phyloP scores from a whole-genome alignment of 2,888 invertebrate species.

The Agriopis aurantiaria region DNA sequence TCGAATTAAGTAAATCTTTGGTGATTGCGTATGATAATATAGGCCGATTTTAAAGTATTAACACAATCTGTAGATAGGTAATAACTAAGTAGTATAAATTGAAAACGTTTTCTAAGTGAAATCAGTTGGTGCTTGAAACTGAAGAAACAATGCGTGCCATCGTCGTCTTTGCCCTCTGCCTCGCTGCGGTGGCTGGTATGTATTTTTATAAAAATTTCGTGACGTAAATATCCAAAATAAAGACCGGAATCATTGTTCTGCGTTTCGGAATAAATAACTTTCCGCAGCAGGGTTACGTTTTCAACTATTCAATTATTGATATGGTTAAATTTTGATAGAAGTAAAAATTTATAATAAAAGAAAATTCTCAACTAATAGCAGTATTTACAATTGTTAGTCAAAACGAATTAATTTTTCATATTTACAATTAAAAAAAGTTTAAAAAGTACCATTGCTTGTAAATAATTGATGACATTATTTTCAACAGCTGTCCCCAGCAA shows the following conservation, averaged over 20 bases:
- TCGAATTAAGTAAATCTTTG: not conserved
- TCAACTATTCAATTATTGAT: too few species aligned
- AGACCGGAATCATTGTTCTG: too few species aligned
- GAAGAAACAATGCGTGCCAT: slow-evolving; percentile 40
- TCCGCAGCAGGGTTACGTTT: too few species aligned
- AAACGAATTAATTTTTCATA: too few species aligned
- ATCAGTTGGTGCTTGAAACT: slow-evolving; percentile 9
- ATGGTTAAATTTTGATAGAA: too few species aligned
- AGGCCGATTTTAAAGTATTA: not conserved
- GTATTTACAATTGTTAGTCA: too few species aligned
- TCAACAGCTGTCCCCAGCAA: slow-evolving; percentile 47
- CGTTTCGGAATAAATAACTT: too few species aligned
- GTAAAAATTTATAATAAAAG: too few species aligned
- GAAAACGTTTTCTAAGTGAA: not conserved
- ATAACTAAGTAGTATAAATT: slow-evolving; percentile 10
- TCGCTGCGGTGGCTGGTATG: slow-evolving; percentile 44
- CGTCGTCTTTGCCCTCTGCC: slow-evolving; percentile 34
- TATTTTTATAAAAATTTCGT: not conserved
- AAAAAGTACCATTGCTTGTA: too few species aligned
- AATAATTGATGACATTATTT: not conserved
- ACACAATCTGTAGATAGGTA: not conserved
- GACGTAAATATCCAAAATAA: too few species aligned
- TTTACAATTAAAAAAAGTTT: too few species aligned
- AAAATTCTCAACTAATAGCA: too few species aligned
- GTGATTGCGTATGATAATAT: slow-evolving; percentile 1